Base-by-base conservation (phyloP, 2,797 vertebrate genomes). In the Podargus strigoides region DNA sequence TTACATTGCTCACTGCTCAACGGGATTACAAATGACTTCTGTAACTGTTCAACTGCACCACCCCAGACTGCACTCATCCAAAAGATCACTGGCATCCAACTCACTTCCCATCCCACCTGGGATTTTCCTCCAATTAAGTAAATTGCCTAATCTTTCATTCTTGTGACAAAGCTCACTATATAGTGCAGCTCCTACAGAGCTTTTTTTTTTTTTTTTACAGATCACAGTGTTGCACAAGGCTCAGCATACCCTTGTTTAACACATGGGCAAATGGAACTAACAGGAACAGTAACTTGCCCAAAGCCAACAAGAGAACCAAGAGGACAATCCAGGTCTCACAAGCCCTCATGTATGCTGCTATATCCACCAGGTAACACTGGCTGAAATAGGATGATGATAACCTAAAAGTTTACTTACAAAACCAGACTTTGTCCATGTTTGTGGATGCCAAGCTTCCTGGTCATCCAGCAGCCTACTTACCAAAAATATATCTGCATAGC, bases 401-500 rank as follows among this genome's bases (percentile, higher is more conserved):
- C 37, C 12, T 68, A 7, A 17, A 56, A 30, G 28, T 73, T 79
- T 47, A 32, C 10, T 79, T 55, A 76, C 24, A n/a, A 84, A 84
- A 3, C 37, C 21, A 1, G 6, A 52, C 24, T 87, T 20, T 58
- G 42, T 59, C 68, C 47, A 26, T 8, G 66, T 67, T 12, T 37
- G 53, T n/a, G 55, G 44, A 26, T 42, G 46, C 16, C 80, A 79
- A 72, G 63, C 42, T 72, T n/a, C 52, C 36, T 21, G 47, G 19
- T 72, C 60, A 44, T 9, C 18, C 73, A 94, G 58, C 23, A 83
- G 36, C 37, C 59, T 59, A 94, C 97, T 98, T 96, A 99, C 99
- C 98, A 99, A 96, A 97, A 99, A 99, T 87, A 99, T 99, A 91
- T 99, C 99, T 36, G 99, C 99, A 11, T 99, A 99, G 96, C 99